Base-by-base conservation (phyloP, 1,140 invertebrate species). In the Leptoteleia sp. region DNA sequence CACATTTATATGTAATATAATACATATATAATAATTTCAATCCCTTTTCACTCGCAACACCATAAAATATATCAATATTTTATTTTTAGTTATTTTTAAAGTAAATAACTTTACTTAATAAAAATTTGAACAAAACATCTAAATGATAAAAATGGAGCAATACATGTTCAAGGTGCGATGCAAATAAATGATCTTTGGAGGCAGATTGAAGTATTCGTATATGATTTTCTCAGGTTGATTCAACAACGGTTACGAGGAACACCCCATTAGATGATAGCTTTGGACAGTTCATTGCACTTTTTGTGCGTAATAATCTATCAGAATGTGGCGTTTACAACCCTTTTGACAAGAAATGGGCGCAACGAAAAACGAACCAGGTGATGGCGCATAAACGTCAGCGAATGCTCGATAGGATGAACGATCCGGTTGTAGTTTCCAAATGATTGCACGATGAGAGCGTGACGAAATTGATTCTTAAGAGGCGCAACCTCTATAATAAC, bases 371-470 rank as follows among this genome's bases (percentile, higher is more conserved):
- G 54, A 43, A 64, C 84, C 83, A 84, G 84, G 83, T 84, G 81
- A 81, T 80, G 76, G 65, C 62, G 78, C 78, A 76, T 81, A 71
- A 81, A 81, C 71, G 76, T 81, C 79, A 80, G 45, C 61, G 55
- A 68, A 72, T 61, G 62, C 42, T 64, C 52, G 45, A 62, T 76
- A 71, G 50, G 47, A 65, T 50, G 76, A 81, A 81, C 50, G 75
- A 80, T 71, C 78, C 73, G 43, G 55, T 61, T 45, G 55, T 75
- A 68, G 67, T 84, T 87, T 87, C 82, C 84, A 42, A 43, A 35
- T 67, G 82, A 87, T 88, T 87, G 78, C 76, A 57, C 78, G 38
- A 48, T 25, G 57, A 73, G 52, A 81, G 84, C 83, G 80, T 87
- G 82, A 84, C 82, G 81, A 71, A 37, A 61, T 70, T 54, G 50